phyloP scores from a whole-genome alignment of 2,113 vertebrate genomes.

The Riparia riparia region DNA sequence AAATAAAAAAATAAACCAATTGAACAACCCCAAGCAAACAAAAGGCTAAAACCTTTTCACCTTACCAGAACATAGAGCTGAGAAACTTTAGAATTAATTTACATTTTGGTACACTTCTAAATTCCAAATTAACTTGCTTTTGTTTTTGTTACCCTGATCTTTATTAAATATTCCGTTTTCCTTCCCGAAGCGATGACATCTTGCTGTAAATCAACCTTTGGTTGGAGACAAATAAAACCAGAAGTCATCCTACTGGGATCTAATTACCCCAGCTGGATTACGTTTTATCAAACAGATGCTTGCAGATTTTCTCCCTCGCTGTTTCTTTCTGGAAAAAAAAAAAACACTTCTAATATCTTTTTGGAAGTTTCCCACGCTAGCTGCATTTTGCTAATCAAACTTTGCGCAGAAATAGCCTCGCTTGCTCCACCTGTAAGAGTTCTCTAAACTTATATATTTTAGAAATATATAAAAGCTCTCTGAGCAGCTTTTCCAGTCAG shows the following conservation, averaged over 20 bases:
- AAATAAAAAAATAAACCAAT: background rate
- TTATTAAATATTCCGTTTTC: conserved; percentile 76
- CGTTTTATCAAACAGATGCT: conserved; percentile 68
- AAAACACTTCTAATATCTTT: conserved; percentile 27
- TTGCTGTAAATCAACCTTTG: conserved; percentile 58
- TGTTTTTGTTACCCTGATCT: conserved; percentile 58
- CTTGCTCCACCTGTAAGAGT: conserved; percentile 3
- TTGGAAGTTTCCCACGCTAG: conserved; percentile 21
- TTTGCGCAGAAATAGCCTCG: background rate
- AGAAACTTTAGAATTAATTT: conserved; percentile 71
- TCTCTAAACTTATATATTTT: background rate
- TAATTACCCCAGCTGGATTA: conserved; percentile 79
- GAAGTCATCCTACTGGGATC: conserved; percentile 71
- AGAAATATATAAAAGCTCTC: background rate
- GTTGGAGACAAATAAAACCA: conserved; percentile 41
- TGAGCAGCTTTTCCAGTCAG: background rate
- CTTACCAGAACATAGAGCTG: conserved; percentile 57
- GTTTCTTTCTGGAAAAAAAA: conserved; percentile 56
- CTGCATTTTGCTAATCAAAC: conserved; percentile 21
- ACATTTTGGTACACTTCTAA: conserved; percentile 65
- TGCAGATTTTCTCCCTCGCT: conserved; percentile 50
- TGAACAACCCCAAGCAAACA: background rate
- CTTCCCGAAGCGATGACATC: conserved; percentile 65
- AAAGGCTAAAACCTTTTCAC: conserved; percentile 26
- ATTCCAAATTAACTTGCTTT: conserved; percentile 68